A percentile compares a stretch with the other conserved stretches of the same genome.
Conservation (phyloP, 2,888 invertebrate species). For the Andrena hattorfiana region DNA sequence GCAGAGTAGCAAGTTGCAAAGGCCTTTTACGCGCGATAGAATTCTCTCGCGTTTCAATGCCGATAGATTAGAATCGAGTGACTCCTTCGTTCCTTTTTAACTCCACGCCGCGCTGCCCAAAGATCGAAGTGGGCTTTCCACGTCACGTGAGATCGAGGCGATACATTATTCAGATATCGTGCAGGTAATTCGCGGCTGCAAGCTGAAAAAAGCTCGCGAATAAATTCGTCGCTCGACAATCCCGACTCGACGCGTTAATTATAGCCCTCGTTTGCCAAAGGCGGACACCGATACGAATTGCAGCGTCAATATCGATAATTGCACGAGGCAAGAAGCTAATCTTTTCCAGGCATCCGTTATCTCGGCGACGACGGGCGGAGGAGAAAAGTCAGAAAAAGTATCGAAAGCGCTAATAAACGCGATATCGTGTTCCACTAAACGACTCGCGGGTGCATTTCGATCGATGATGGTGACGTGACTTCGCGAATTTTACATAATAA, state of each 20-base stretch:
- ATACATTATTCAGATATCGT: slow-evolving; percentile 20
- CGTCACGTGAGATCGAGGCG: background rate
- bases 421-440: slow-evolving; percentile 41
- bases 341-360: slow-evolving; percentile 49
- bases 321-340: slow-evolving; percentile 7
- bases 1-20: too few species aligned
- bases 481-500: slow-evolving; percentile 28
- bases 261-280: background rate
- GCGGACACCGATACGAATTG: background rate
- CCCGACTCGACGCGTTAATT: background rate
- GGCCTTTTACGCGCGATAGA: background rate
- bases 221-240: background rate
- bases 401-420: slow-evolving; percentile 37
- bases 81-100: background rate
- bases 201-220: slow-evolving; percentile 1
- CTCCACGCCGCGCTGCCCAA: background rate
- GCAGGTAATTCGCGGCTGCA: background rate
- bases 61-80: background rate
- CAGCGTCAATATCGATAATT: slow-evolving; percentile 14
- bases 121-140: background rate
- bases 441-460: slow-evolving; percentile 54
- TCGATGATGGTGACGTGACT: slow-evolving; percentile 60
- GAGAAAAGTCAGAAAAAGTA: background rate
- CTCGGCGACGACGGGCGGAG: slow-evolving; percentile 24
- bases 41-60: background rate